A percentile compares a stretch with the other conserved stretches of the same genome.
phyloP scores from a whole-genome alignment of 1,140 invertebrate genomes.

The Listronotus oregonensis region DNA sequence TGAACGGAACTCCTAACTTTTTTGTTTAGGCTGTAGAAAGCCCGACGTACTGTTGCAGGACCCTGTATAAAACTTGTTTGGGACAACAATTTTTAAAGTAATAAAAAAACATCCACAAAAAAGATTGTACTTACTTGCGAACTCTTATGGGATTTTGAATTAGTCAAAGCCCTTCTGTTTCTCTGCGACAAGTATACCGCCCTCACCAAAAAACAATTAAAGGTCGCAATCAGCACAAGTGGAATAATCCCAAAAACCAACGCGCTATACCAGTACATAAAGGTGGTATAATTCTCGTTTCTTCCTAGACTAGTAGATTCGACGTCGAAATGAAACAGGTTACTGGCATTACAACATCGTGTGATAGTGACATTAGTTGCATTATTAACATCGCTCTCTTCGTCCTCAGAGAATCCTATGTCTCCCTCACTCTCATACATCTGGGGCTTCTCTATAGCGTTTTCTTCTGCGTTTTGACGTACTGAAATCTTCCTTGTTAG shows the following conservation, averaged over 20 bases:
- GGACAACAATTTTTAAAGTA: too few species aligned
- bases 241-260: constrained; percentile 71
- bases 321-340: constrained; percentile 37
- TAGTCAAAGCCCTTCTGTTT: constrained; percentile 62
- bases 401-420: neutral
- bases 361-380: constrained; percentile 7
- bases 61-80: too few species aligned
- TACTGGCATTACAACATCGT: constrained; percentile 41
- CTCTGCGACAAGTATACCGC: constrained; percentile 66
- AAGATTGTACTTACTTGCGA: constrained; percentile 52
- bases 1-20: too few species aligned
- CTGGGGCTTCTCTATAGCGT: neutral
- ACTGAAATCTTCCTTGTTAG: constrained; percentile 8
- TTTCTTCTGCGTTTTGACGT: neutral
- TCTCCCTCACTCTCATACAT: constrained; percentile 1
- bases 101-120: too few species aligned
- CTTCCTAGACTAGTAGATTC: constrained; percentile 56
- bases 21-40: too few species aligned
- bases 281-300: constrained; percentile 63
- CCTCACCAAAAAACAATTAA: constrained; percentile 73
- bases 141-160: constrained; percentile 39
- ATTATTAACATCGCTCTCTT: constrained; percentile 10
- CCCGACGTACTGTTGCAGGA: too few species aligned
- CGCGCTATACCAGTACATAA: constrained; percentile 72
- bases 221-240: constrained; percentile 68